phyloP scores from a whole-genome alignment of 2,797 vertebrate genomes.

The Acestrorhynchus altus region DNA sequence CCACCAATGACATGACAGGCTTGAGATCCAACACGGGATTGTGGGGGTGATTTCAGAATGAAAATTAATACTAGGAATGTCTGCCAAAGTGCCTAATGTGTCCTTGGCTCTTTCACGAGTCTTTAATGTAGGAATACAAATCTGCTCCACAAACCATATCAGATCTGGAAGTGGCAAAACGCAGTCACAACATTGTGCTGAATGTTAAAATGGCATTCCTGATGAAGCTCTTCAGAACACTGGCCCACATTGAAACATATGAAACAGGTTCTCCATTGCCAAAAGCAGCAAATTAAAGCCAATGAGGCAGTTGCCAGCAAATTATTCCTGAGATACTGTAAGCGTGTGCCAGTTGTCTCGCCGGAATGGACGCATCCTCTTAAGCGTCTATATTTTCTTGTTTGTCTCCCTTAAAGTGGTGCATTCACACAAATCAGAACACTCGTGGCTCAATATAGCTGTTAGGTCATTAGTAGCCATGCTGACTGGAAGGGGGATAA shows the following conservation, averaged over 20 bases:
- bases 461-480: slow-evolving; percentile 45
- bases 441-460: slow-evolving; percentile 40
- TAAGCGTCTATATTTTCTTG: slow-evolving; percentile 8
- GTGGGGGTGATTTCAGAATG: neutral
- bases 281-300: slow-evolving; percentile 8
- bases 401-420: slow-evolving; percentile 26
- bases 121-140: slow-evolving; percentile 25
- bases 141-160: slow-evolving; percentile 5
- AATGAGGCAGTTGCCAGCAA: neutral
- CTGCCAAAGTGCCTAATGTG: slow-evolving; percentile 6
- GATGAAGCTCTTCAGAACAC: slow-evolving; percentile 10
- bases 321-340: slow-evolving; percentile 48
- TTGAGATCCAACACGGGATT: neutral
- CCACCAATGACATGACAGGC: slow-evolving; percentile 15
- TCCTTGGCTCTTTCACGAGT: slow-evolving; percentile 16
- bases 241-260: neutral
- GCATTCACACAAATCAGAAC: slow-evolving; percentile 26
- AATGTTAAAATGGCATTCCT: neutral
- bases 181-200: slow-evolving; percentile 2
- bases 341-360: slow-evolving; percentile 10
- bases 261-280: neutral
- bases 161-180: slow-evolving; percentile 9
- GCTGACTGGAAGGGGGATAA: slow-evolving; percentile 33
- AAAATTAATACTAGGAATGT: slow-evolving; percentile 17
- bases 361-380: neutral